phyloP scores from a whole-genome alignment of 2,113 vertebrate genomes.

The Microcebus lehilahytsara region DNA sequence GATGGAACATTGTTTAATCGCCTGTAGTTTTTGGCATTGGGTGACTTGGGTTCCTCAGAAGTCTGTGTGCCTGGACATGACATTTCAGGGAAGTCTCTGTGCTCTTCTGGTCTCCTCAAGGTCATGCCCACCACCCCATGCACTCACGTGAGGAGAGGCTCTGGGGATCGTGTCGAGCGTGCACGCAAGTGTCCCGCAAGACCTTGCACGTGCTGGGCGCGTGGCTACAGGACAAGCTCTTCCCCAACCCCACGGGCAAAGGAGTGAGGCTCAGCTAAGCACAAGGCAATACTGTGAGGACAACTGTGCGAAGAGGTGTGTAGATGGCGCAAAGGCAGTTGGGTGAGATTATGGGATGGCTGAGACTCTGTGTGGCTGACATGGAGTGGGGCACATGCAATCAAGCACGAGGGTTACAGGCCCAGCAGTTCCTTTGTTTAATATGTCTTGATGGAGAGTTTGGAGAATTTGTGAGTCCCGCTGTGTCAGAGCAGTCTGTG shows the following conservation, averaged over 20 bases:
- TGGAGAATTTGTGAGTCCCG: neutral
- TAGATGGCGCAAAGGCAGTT: neutral
- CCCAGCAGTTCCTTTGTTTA: neutral
- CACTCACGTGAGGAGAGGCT: accelerated
- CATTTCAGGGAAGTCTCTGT: neutral
- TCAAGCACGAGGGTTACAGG: neutral
- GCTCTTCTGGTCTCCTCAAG: neutral
- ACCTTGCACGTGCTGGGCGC: neutral
- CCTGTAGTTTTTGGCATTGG: neutral
- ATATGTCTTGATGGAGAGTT: neutral
- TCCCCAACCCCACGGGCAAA: neutral
- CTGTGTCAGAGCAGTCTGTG: neutral
- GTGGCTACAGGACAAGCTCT: neutral
- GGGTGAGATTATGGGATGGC: neutral
- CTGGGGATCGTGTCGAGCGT: no score
- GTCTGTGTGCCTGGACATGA: neutral
- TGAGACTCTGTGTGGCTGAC: neutral
- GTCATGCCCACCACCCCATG: accelerated
- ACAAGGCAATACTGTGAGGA: no score
- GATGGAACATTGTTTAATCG: neutral
- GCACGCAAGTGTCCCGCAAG: neutral
- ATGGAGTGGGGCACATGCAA: neutral
- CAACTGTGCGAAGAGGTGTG: neutral
- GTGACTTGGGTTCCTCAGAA: neutral
- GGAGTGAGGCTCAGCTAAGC: neutral